Conservation (phyloP, 2,797 vertebrate genomes). For the Sitta carolinensis region DNA sequence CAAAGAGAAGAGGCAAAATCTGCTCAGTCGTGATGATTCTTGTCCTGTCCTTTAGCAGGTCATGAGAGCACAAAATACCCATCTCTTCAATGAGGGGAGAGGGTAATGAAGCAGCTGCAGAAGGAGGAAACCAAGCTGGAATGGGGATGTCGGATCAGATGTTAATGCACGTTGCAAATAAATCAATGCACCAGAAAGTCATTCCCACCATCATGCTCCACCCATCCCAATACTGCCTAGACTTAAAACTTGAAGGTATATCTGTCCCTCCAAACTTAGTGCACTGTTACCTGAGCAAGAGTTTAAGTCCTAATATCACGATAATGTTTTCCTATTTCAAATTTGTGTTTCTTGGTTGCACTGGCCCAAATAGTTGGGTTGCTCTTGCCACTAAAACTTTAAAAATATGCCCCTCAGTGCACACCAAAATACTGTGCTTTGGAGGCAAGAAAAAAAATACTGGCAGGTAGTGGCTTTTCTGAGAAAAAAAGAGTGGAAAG, state of each 20-base stretch:
- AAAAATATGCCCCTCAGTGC: background rate
- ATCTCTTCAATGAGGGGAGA: background rate
- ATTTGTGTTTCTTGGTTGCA: background rate
- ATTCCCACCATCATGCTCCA: background rate
- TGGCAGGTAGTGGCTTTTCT: background rate
- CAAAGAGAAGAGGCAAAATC: background rate
- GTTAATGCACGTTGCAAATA: background rate
- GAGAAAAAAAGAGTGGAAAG: background rate
- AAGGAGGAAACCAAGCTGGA: background rate
- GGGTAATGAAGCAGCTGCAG: background rate
- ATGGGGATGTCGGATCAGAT: background rate
- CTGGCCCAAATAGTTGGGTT: background rate
- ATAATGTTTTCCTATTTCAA: background rate
- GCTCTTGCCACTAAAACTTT: background rate
- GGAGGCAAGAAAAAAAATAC: background rate
- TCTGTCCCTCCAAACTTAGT: background rate
- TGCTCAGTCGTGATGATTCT: background rate
- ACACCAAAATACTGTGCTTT: background rate
- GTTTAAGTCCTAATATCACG: background rate
- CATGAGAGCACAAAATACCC: constrained; percentile 6
- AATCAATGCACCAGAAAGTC: background rate
- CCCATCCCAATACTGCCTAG: background rate
- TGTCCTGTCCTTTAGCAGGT: background rate
- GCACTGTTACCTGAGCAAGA: background rate
- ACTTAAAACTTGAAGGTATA: background rate